Percentiles rank a stretch among this genome's conserved stretches.
Conservation (phyloP, 2,888 invertebrate genomes). For the Andrena marginata region DNA sequence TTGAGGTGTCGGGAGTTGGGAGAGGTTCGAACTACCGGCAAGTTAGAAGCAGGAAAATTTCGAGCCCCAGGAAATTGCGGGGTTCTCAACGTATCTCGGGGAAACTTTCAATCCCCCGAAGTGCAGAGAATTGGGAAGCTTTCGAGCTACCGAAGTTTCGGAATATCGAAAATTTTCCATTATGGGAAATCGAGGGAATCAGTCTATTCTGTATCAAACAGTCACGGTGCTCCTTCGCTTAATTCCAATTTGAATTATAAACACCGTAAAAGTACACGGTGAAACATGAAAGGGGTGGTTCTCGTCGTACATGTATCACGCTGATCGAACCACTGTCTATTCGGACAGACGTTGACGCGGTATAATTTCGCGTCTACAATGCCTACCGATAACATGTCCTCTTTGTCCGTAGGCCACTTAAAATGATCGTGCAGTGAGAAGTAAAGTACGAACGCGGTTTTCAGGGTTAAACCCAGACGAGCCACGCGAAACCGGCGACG, state of each 20-base stretch:
- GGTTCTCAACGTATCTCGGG: neutral
- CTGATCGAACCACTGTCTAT: conserved; percentile 41
- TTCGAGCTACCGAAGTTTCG: neutral
- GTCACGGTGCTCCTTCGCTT: neutral
- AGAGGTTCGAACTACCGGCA: neutral
- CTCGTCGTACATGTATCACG: conserved; percentile 49
- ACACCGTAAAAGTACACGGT: neutral
- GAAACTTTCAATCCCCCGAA: neutral
- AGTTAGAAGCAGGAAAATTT: neutral
- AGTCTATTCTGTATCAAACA: neutral
- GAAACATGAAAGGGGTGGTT: conserved; percentile 22
- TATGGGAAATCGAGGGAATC: neutral
- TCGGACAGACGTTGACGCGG: conserved; percentile 46
- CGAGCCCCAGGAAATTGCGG: neutral
- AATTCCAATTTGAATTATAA: neutral
- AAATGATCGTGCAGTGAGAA: conserved; percentile 33
- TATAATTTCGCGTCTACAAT: conserved; percentile 46
- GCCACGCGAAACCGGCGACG: conserved; percentile 33
- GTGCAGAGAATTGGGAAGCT: neutral
- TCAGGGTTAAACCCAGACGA: conserved; percentile 31
- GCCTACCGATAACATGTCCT: conserved; percentile 30
- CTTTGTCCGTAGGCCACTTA: conserved; percentile 21
- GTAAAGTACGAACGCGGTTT: conserved; percentile 25
- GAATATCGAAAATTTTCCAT: neutral
- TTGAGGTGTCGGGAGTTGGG: neutral